Conservation (phyloP, 2,113 vertebrate genomes). For the Carassius gibelio region DNA sequence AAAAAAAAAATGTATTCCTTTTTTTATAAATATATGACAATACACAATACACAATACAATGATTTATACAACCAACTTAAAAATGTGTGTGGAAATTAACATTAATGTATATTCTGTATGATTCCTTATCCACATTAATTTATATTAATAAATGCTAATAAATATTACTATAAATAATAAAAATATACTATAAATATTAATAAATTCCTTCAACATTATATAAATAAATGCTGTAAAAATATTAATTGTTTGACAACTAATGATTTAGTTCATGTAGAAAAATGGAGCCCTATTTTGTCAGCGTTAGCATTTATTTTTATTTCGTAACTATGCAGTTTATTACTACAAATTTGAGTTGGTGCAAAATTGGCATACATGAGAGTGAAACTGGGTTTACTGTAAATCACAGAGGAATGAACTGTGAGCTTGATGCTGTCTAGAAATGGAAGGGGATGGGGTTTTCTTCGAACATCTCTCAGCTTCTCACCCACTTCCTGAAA, state of each 20-base stretch:
- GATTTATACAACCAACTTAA: neutral
- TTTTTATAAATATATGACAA: too few species aligned
- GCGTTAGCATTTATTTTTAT: neutral
- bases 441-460: slow-evolving; percentile 21
- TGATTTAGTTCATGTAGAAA: neutral
- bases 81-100: neutral
- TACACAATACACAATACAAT: too few species aligned
- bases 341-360: neutral
- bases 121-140: neutral
- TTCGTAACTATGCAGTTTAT: neutral
- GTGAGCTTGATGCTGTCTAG: slow-evolving; percentile 26
- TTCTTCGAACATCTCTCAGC: neutral
- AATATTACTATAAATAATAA: too few species aligned
- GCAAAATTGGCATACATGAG: neutral
- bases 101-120: neutral
- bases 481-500: slow-evolving; percentile 40
- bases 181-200: too few species aligned
- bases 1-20: too few species aligned
- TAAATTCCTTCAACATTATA: neutral
- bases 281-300: neutral
- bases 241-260: neutral
- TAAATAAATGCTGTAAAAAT: neutral
- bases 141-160: neutral
- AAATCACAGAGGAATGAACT: slow-evolving; percentile 14
- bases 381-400: neutral